Percentiles rank a stretch among this genome's conserved stretches.
phyloP scores from a whole-genome alignment of 2,113 vertebrate genomes.

The Crotalus tigris region DNA sequence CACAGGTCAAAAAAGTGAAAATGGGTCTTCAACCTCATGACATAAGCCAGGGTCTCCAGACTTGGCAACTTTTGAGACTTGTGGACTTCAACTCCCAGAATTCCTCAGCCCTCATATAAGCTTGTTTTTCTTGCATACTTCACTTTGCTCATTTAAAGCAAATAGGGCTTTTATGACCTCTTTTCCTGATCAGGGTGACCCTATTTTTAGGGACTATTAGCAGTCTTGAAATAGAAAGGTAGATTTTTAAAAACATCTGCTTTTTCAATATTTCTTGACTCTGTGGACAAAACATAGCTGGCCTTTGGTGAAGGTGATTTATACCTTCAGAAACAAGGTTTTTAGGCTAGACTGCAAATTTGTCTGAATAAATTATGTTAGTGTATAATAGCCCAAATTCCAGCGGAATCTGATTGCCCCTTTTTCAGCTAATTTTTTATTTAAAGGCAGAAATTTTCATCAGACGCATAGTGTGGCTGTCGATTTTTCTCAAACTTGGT shows the following conservation, averaged over 20 bases:
- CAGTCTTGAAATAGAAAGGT: background rate
- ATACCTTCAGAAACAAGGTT: background rate
- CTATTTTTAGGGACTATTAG: background rate
- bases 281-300: background rate
- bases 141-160: too few relatives aligned
- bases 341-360: background rate
- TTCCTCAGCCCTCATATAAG: too few relatives aligned
- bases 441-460: background rate
- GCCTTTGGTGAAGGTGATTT: background rate
- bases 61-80: too few relatives aligned
- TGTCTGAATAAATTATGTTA: background rate
- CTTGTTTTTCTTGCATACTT: too few relatives aligned
- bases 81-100: too few relatives aligned
- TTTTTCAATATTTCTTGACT: background rate
- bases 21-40: background rate
- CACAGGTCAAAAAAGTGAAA: background rate
- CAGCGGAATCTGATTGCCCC: background rate
- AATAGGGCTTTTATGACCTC: background rate
- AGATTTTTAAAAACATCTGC: background rate
- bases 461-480: background rate
- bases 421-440: background rate
- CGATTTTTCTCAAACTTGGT: background rate
- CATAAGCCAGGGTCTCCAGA: background rate
- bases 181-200: background rate
- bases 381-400: background rate